These are phyloP conservation scores for Oncorhynchus tshawytscha DNA, from an alignment of 2,113 vertebrate genomes.

Conservation along the genomic window DNA sequence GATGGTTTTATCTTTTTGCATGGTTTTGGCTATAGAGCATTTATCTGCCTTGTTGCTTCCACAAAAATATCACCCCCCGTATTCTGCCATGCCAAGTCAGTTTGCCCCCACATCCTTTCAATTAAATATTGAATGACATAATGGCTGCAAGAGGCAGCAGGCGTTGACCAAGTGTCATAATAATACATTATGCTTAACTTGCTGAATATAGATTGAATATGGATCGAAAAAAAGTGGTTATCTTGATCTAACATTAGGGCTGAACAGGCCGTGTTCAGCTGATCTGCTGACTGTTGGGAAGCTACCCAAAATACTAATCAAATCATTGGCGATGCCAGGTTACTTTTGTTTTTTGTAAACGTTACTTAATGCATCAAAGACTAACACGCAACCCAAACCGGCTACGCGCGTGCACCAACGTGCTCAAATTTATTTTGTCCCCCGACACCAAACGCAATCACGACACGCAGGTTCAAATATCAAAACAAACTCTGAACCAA, in stretches of 20 bases:
- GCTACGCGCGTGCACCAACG: too few relatives aligned
- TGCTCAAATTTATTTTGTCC: too few relatives aligned
- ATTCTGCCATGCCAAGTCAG: background rate
- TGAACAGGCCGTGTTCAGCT: background rate
- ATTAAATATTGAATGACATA: background rate
- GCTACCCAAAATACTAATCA: background rate
- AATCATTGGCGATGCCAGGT: background rate
- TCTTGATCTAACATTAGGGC: background rate
- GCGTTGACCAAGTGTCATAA: background rate
- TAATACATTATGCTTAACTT: background rate
- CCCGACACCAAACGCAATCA: too few relatives aligned
- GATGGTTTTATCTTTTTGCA: slow-evolving; percentile 8
- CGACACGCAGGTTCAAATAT: too few relatives aligned
- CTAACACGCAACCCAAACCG: too few relatives aligned
- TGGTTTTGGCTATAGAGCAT: slow-evolving; percentile 1
- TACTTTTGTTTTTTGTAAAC: background rate
- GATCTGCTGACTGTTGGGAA: background rate
- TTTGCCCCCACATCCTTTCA: background rate
- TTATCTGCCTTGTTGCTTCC: background rate
- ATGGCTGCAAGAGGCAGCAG: background rate
- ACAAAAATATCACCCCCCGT: background rate
- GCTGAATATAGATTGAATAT: slow-evolving; percentile 9
- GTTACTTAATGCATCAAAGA: background rate
- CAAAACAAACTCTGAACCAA: too few relatives aligned
- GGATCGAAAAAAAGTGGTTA: background rate